Percentiles rank a stretch among this genome's conserved stretches.
Conservation (phyloP, 2,888 invertebrate genomes). For the Pyrgus malvae region DNA sequence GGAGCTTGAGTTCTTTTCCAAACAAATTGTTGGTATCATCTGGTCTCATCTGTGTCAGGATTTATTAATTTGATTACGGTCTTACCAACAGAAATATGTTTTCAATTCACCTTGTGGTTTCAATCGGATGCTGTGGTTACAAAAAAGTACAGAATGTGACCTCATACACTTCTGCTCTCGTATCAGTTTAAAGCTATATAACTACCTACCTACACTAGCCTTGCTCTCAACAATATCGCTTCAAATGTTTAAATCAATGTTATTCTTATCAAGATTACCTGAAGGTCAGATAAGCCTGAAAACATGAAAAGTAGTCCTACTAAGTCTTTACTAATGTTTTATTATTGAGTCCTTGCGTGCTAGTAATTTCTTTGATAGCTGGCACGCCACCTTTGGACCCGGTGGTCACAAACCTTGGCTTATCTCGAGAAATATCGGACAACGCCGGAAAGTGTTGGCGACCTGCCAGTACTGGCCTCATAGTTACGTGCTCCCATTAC, state of each 20-base stretch:
- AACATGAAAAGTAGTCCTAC: background rate
- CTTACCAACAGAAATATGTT: background rate
- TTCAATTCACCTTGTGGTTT: constrained; percentile 2
- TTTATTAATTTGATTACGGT: background rate
- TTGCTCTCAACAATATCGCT: constrained; percentile 25
- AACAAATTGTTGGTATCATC: no score
- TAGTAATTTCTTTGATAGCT: constrained; percentile 46
- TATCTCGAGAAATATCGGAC: constrained; percentile 67
- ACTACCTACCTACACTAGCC: background rate
- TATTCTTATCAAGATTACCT: constrained; percentile 40
- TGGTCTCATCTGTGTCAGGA: no score
- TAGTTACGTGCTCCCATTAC: constrained; percentile 37
- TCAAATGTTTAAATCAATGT: constrained; percentile 31
- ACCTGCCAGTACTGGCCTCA: constrained; percentile 50
- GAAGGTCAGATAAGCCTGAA: constrained; percentile 37
- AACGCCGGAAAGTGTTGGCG: constrained; percentile 64
- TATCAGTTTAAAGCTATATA: no score
- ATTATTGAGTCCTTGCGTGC: constrained; percentile 48
- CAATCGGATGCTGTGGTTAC: constrained; percentile 5
- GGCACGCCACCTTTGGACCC: constrained; percentile 49
- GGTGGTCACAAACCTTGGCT: constrained; percentile 44
- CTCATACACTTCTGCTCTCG: no score
- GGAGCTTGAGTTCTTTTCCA: background rate
- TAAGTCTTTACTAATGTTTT: constrained; percentile 4
- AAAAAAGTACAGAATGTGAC: background rate